These are phyloP conservation scores for Channallabes apus DNA, from an alignment of 2,797 vertebrate genomes.

Conservation along the genomic window DNA sequence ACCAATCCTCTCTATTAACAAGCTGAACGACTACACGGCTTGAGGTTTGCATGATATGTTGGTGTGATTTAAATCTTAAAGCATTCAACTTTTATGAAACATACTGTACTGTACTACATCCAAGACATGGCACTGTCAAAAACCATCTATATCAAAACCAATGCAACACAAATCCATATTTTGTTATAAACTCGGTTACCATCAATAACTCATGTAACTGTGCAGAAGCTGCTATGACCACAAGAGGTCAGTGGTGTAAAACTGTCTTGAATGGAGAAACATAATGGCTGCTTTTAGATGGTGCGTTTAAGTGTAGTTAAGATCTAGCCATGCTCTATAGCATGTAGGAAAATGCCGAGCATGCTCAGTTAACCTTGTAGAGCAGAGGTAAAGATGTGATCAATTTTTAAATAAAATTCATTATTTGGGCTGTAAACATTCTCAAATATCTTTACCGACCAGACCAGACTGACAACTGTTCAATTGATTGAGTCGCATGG, in stretches of 20 bases:
- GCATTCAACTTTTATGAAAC: neutral
- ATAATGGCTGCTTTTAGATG: no score
- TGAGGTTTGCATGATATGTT: neutral
- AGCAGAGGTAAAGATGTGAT: neutral
- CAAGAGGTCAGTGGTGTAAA: conserved; percentile 11
- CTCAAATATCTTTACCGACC: no score
- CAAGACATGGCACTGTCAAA: neutral
- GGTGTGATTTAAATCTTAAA: neutral
- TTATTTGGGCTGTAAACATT: neutral
- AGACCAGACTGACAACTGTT: no score
- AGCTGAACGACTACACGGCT: neutral
- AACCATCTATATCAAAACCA: neutral
- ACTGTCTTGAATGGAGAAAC: neutral
- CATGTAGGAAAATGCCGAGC: neutral
- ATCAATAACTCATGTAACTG: neutral
- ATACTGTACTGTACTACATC: neutral
- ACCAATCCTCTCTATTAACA: neutral
- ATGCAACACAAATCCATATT: neutral
- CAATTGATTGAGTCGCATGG: no score
- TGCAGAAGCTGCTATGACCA: neutral
- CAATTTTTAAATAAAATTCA: neutral
- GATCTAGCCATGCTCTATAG: neutral
- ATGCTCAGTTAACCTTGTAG: neutral
- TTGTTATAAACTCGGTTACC: neutral
- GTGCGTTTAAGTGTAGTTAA: neutral